A percentile compares a stretch with the other conserved stretches of the same genome.
Evolutionary conservation across 1,140 invertebrate genomes (phyloP).

Genomic region (Dolichoris vasculosae): DNA sequence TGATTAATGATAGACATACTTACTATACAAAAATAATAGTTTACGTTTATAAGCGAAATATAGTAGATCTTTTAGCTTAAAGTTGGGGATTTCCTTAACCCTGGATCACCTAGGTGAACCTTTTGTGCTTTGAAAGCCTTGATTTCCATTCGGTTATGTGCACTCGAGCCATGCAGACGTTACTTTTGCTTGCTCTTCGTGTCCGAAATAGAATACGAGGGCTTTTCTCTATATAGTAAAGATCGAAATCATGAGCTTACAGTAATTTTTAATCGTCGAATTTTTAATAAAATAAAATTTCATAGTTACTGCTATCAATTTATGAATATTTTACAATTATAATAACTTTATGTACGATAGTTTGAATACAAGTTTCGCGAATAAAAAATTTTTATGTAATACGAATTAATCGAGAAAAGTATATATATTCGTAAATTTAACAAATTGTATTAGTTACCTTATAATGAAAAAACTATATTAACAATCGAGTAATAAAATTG

Average conservation of each 20-base stretch:
- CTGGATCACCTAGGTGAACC: constrained; percentile 21
- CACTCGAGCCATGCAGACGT: not conserved
- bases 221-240: not conserved
- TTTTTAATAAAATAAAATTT: not conserved
- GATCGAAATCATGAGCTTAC: not conserved
- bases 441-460: too few relatives aligned
- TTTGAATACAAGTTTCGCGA: too few relatives aligned
- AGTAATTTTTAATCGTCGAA: not conserved
- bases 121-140: constrained; percentile 25
- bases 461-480: too few relatives aligned
- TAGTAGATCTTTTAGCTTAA: constrained; percentile 17
- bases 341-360: too few relatives aligned
- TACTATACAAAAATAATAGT: constrained; percentile 33
- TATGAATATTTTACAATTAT: too few relatives aligned
- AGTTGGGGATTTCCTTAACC: constrained; percentile 36
- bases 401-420: too few relatives aligned
- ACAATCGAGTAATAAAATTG: too few relatives aligned
- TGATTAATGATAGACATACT: not conserved
- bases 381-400: too few relatives aligned
- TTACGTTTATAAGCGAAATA: constrained; percentile 29
- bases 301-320: too few relatives aligned
- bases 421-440: too few relatives aligned
- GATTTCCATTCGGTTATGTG: constrained; percentile 43
- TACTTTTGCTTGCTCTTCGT: constrained; percentile 23
- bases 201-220: not conserved